Base-by-base conservation (phyloP, 23 tunicate species). In the Pegea sp. region DNA sequence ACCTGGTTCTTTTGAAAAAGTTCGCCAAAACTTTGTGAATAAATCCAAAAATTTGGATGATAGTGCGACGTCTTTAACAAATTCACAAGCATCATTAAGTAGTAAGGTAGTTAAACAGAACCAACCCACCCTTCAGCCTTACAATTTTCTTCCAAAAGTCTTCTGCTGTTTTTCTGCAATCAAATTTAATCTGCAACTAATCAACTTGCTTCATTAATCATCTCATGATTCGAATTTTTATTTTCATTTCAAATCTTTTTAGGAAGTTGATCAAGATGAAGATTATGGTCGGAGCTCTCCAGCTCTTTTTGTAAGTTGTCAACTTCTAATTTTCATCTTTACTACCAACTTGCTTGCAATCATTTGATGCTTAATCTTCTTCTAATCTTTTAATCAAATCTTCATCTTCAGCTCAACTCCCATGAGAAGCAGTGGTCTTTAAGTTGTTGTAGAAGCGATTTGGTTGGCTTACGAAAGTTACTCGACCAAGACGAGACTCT, bases 1-100 rank as follows among this genome's bases (percentile, higher is more conserved):
- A 30, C 64, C 62, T n/a, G 84, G 84, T 8, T 68, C 95, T 1
- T 66, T 84, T 6, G 95, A 84, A 43, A 44, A 71, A 67, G 95
- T 60, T 5, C 62, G 84, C 7, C 75, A 54, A 54, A 84, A 73
- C 46, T 84, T 74, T 52, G 75, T 62, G 30, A 49, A 28, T 16
- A 81, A 71, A 34, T 55, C 38, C 16, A 53, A 48, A 19, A n/a
- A n/a, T n/a, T 16, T 16, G 13, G 52, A 54, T 25, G 95, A 84
- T 0, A 84, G 73, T 44, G 23, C 76, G 1, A 23, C 75, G 3
- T 84, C 95, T 4, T 59, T 84, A 1, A 59, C 69, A 8, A 30
- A 44, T 34, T 84, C 95, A 7, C 77, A 84, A 49, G 54, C 50
- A 13, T 80, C 93, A 29, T 19, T 80, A 21, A 75, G 68, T 69